Evolutionary conservation across 2,888 invertebrate genomes (phyloP).

Genomic region (Lymantria monacha): DNA sequence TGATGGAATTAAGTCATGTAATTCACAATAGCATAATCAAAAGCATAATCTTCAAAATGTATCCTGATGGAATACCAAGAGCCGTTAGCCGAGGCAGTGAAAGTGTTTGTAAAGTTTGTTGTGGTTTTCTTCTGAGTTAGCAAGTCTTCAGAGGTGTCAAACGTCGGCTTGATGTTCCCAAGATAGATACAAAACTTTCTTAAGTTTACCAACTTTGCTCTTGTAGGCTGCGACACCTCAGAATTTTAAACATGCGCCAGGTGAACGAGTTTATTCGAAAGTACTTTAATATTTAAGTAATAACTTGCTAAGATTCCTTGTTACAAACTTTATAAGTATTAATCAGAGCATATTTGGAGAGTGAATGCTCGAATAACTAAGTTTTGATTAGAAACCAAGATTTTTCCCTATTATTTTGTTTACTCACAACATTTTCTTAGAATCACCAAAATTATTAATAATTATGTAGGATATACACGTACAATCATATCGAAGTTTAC

Average conservation of each 20-base stretch:
- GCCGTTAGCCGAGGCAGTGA: background rate
- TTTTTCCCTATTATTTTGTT: too few species aligned
- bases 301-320: background rate
- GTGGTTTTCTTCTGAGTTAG: background rate
- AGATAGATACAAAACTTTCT: background rate
- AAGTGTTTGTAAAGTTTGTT: background rate
- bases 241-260: background rate
- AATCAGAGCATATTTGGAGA: background rate
- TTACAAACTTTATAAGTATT: background rate
- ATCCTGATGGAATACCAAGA: background rate
- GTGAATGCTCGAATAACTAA: background rate
- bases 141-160: background rate
- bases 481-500: too few species aligned
- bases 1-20: too few species aligned
- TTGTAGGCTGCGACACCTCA: background rate
- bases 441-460: too few species aligned
- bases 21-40: too few species aligned
- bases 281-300: background rate
- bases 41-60: too few species aligned
- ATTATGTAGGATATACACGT: too few species aligned
- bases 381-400: background rate
- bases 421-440: too few species aligned
- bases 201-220: background rate
- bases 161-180: background rate
- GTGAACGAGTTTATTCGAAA: background rate